Evolutionary conservation across 2,888 invertebrate genomes (phyloP), one percentile per base, ranked within the genome.

Genomic region (Erannis defoliaria): DNA sequence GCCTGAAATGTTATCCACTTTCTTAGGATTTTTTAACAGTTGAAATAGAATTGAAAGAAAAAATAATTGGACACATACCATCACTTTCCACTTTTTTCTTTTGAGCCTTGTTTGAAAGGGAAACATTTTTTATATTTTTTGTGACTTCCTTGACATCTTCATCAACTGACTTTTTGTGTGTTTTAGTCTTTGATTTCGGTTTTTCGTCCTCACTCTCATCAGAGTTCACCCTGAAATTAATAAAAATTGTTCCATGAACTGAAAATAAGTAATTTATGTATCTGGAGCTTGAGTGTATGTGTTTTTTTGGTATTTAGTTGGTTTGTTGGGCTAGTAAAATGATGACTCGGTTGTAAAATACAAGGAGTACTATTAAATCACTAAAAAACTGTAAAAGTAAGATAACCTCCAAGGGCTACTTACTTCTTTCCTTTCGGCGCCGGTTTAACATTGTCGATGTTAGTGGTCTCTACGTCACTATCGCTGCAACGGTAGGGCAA

Each of bases 111-210:
- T 90, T 93, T 57, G 94, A 91, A 55, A 95, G 90, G 68, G 94
- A 93, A 48, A 95, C 82, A 85, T 95, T 94, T 77, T 94, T 94
- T 1, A 95, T 84, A 70, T 91, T 94, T 55, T 94, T 94, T 73
- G 94, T 90, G 76, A 94, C 89, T 72, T 93, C 90, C 62, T 93
- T 88, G 48, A 94, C 81, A 75, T 94, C 89, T 70, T 93, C 87
- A 71, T 93, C 87, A 59, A 89, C 81, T 62, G 89, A 87, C 76
- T 94, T 90, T 78, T 92, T 94, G 63, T 91, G 89, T 74, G n/a
- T n/a, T n/a, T 93, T 94, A 10, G 86, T 62, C 74, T 93, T 93
- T 21, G 84, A 70, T 82, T 89, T 91, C 58, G 89, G 83, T 61
- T 89, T 93, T 38, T 94, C 94, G 59, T 91, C 86, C 53, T 93